phyloP scores from a whole-genome alignment of 1,140 invertebrate species.

The Brachionus calyciflorus region DNA sequence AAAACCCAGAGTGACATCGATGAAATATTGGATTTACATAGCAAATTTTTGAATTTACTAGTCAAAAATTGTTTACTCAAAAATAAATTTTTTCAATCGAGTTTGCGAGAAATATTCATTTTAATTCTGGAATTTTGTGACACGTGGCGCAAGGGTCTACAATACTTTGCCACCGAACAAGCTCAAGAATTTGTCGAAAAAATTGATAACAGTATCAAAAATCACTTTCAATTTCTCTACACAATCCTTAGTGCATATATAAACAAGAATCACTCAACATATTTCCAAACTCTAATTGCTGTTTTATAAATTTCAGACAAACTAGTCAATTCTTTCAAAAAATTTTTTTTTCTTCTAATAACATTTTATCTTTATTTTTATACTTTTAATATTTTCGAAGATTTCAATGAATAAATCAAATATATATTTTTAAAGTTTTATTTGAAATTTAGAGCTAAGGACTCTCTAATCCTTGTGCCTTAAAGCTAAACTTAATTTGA shows the following conservation, averaged over 20 bases:
- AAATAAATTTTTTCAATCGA: conserved; percentile 44
- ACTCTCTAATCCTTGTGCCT: too few species aligned
- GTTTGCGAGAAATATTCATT: conserved; percentile 5
- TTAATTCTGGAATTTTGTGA: conserved; percentile 39
- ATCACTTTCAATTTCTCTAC: conserved; percentile 27
- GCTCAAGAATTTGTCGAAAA: neutral
- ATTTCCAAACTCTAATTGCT: conserved; percentile 39
- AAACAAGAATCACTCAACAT: conserved; percentile 38
- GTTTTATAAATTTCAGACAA: neutral
- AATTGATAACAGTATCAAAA: conserved; percentile 12
- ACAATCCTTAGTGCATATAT: conserved; percentile 37
- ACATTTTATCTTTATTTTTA: too few species aligned
- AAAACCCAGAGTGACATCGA: conserved; percentile 40
- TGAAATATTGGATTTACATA: conserved; percentile 23
- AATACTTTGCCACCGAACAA: neutral
- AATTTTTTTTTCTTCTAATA: neutral
- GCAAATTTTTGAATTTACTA: neutral
- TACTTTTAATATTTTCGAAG: too few species aligned
- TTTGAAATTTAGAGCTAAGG: too few species aligned
- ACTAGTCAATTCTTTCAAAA: too few species aligned
- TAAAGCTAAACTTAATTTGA: too few species aligned
- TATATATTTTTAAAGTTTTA: too few species aligned
- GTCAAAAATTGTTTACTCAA: conserved; percentile 31
- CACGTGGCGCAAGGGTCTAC: conserved; percentile 23
- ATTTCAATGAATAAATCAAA: too few species aligned